Evolutionary conservation across 2,797 vertebrate genomes (phyloP).

Genomic region (Darevskia mixta): DNA sequence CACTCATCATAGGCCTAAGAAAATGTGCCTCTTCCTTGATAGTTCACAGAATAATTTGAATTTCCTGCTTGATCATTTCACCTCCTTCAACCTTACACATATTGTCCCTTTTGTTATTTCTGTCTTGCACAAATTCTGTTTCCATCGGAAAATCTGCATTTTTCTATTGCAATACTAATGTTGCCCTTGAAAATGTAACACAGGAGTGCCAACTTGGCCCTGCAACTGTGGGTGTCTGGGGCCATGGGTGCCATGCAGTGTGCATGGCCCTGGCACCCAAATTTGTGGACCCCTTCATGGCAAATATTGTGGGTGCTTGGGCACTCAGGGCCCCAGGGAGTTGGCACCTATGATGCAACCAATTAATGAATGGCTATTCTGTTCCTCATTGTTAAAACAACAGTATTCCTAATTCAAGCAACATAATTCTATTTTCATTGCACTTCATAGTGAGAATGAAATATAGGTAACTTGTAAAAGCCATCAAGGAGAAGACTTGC

Average conservation of each 20-base stretch:
- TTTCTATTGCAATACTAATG: background rate
- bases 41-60: background rate
- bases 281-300: too few relatives aligned
- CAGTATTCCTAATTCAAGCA: background rate
- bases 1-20: too few relatives aligned
- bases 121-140: background rate
- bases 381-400: background rate
- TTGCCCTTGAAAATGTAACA: background rate
- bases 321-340: too few relatives aligned
- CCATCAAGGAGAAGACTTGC: background rate
- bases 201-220: too few relatives aligned
- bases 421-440: background rate
- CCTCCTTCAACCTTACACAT: background rate
- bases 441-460: constrained; percentile 6
- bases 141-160: background rate
- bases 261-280: too few relatives aligned
- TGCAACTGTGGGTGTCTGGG: too few relatives aligned
- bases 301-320: too few relatives aligned
- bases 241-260: too few relatives aligned
- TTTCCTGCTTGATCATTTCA: background rate
- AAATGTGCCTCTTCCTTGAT: too few relatives aligned
- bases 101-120: background rate
- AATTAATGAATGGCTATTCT: background rate
- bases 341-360: background rate
- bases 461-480: background rate